A percentile compares a stretch with the other conserved stretches of the same genome.
Conservation (phyloP, 2,888 invertebrate species). For the Anarsia innoxiella region DNA sequence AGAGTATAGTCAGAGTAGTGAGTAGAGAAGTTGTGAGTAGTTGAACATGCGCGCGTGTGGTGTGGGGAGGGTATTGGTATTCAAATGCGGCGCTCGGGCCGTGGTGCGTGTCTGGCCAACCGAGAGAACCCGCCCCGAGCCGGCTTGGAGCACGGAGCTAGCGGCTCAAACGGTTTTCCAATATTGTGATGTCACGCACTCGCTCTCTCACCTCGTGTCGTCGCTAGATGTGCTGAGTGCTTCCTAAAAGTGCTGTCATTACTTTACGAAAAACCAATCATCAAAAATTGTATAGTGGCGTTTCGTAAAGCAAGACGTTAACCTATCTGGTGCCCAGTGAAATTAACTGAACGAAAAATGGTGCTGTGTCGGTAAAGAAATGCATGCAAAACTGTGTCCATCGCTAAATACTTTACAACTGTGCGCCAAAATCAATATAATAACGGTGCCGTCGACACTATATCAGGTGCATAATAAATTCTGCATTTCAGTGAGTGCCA, state of each 20-base stretch:
- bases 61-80: constrained; percentile 80
- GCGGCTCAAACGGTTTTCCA: constrained; percentile 22
- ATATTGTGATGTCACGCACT: constrained; percentile 52
- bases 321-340: constrained; percentile 73
- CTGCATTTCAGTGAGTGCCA: constrained; percentile 77
- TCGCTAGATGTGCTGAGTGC: constrained; percentile 71
- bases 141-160: neutral
- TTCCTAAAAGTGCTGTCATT: constrained; percentile 64
- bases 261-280: constrained; percentile 45
- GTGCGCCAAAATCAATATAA: constrained; percentile 73
- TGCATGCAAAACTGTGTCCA: constrained; percentile 75
- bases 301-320: constrained; percentile 16
- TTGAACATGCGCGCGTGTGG: constrained; percentile 74
- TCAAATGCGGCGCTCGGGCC: constrained; percentile 80
- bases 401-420: constrained; percentile 75
- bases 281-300: too few relatives aligned
- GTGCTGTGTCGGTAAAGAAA: constrained; percentile 72
- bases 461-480: constrained; percentile 68
- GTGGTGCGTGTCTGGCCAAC: constrained; percentile 50
- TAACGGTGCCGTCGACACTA: constrained; percentile 74
- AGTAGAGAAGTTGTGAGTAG: constrained; percentile 71
- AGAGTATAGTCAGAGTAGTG: constrained; percentile 58
- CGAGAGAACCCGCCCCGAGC: constrained; percentile 19
- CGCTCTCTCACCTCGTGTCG: constrained; percentile 74
- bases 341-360: constrained; percentile 67